Conservation (phyloP, 2,797 vertebrate species). For the Chelmon rostratus region DNA sequence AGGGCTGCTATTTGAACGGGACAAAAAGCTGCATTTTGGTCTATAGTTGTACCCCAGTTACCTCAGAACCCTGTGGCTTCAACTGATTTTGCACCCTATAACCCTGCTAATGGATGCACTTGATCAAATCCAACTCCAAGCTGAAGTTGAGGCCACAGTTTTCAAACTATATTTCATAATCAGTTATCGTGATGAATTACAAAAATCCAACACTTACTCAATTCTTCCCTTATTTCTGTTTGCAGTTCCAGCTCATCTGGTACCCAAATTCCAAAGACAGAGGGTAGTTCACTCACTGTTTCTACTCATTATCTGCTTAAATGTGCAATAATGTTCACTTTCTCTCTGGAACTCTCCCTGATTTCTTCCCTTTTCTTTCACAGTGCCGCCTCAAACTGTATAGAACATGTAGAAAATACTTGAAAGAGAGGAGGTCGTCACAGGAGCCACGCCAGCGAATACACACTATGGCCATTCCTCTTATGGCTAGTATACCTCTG, state of each 20-base stretch:
- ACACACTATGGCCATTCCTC: conserved; percentile 34
- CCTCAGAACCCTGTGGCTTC: conserved; percentile 68
- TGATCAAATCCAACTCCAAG: conserved; percentile 17
- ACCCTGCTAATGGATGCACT: conserved; percentile 11
- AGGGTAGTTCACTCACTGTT: conserved; percentile 70
- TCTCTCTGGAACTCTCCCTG: neutral
- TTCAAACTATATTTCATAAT: conserved; percentile 23
- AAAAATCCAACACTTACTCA: conserved; percentile 5
- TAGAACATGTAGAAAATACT: conserved; percentile 60
- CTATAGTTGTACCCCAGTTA: neutral
- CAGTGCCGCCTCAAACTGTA: conserved; percentile 85
- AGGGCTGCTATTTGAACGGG: conserved; percentile 48
- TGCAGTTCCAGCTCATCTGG: conserved; percentile 79
- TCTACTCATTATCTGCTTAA: neutral
- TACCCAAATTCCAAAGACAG: conserved; percentile 83
- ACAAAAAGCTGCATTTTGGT: conserved; percentile 57
- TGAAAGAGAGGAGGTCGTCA: conserved; percentile 28
- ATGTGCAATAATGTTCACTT: neutral
- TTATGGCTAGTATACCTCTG: conserved; percentile 42
- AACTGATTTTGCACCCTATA: conserved; percentile 30
- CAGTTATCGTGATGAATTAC: neutral
- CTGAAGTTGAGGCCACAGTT: conserved; percentile 64
- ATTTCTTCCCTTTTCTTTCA: conserved; percentile 25
- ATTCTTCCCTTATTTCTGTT: conserved; percentile 15
- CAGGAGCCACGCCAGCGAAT: conserved; percentile 29